phyloP scores from a whole-genome alignment of 2,797 vertebrate species.

The Anas acuta region DNA sequence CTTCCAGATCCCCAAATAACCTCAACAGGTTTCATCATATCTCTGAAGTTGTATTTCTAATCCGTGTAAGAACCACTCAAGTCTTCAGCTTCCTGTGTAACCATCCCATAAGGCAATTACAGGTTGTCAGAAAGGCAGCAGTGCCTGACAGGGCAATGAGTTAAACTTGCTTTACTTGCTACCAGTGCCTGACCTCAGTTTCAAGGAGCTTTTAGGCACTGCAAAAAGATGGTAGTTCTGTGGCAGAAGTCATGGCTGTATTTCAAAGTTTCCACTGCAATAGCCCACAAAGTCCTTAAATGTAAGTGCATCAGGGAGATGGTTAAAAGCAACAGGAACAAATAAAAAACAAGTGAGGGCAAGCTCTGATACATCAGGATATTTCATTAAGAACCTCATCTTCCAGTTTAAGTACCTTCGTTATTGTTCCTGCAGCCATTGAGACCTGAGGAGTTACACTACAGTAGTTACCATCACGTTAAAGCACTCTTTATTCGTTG shows the following conservation, averaged over 20 bases:
- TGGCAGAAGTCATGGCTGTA: fast-evolving
- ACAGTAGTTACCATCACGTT: not conserved
- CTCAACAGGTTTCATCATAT: not conserved
- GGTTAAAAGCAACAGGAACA: not conserved
- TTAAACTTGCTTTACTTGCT: not conserved
- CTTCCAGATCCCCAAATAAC: not conserved
- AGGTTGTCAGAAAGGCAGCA: not conserved
- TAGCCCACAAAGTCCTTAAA: not conserved
- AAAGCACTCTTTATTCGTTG: not conserved
- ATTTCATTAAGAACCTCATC: not conserved
- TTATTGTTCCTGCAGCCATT: not conserved
- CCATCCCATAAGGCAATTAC: not conserved
- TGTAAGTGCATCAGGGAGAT: not conserved
- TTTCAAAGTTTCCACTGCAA: not conserved
- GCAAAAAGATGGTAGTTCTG: not conserved
- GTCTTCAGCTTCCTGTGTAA: not conserved
- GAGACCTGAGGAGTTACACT: not conserved
- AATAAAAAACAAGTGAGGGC: not conserved
- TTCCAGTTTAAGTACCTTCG: not conserved
- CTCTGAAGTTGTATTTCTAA: not conserved
- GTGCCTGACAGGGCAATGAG: not conserved
- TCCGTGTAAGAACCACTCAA: not conserved
- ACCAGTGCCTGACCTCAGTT: not conserved
- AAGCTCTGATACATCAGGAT: not conserved
- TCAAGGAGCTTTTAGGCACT: not conserved